Evolutionary conservation across 2,797 vertebrate genomes (phyloP).

Genomic region (Cossypha polioptera): DNA sequence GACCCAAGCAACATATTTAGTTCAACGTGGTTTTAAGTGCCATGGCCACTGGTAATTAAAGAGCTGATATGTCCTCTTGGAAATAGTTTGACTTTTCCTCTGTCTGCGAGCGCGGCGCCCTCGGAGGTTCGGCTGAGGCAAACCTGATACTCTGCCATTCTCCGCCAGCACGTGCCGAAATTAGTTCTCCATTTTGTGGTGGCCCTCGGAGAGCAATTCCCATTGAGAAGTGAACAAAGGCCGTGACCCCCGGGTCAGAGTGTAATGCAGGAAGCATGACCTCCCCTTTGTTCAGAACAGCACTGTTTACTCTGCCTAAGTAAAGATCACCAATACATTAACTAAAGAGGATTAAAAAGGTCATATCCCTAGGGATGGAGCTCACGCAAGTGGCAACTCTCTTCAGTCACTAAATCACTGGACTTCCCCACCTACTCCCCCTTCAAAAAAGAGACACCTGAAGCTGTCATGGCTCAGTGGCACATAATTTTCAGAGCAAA

Average conservation of each 20-base stretch:
- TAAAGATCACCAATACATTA: constrained; percentile 91
- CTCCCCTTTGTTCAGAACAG: constrained; percentile 82
- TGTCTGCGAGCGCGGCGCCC: neutral
- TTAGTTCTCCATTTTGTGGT: constrained; percentile 88
- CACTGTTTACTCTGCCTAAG: constrained; percentile 94
- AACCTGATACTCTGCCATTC: constrained; percentile 63
- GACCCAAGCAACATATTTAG: neutral
- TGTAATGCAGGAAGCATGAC: constrained; percentile 86
- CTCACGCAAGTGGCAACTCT: constrained; percentile 66
- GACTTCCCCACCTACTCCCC: neutral
- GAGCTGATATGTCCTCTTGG: neutral
- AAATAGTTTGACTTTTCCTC: neutral
- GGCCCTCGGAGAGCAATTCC: constrained; percentile 88
- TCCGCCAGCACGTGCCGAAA: constrained; percentile 87
- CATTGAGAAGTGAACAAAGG: constrained; percentile 90
- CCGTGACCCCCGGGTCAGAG: constrained; percentile 90
- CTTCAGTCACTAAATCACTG: constrained; percentile 64
- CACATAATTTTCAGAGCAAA: neutral
- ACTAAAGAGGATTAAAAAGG: constrained; percentile 93
- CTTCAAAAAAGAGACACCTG: constrained; percentile 11
- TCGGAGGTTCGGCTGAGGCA: neutral
- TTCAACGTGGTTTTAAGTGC: neutral
- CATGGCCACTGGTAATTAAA: neutral
- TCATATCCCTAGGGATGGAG: constrained; percentile 83
- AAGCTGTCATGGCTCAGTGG: neutral